Conservation (phyloP, 2,113 vertebrate genomes). For the Mormoops blainvillei region DNA sequence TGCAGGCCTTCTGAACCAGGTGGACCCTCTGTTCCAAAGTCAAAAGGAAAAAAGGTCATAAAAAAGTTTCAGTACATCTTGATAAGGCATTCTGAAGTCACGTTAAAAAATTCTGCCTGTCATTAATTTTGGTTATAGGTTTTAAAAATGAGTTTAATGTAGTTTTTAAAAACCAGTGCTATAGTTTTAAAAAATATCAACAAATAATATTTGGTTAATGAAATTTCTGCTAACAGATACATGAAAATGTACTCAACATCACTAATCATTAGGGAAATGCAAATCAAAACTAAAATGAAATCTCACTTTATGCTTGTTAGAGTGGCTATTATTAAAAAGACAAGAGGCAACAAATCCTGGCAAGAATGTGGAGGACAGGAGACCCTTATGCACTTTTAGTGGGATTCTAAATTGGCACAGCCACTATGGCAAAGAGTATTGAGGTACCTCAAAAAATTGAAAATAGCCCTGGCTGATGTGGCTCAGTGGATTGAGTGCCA, state of each 20-base stretch:
- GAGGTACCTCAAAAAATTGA: neutral
- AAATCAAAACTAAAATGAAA: neutral
- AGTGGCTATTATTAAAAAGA: neutral
- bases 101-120: neutral
- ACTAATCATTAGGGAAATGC: neutral
- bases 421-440: neutral
- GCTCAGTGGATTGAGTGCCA: too few species aligned
- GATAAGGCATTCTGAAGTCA: neutral
- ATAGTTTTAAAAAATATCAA: neutral
- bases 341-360: neutral
- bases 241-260: neutral
- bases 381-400: neutral
- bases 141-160: neutral
- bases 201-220: neutral
- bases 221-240: neutral
- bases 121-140: neutral
- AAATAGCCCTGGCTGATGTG: too few species aligned
- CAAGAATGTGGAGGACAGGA: neutral
- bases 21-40: neutral
- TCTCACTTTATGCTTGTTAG: neutral
- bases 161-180: neutral
- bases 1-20: neutral
- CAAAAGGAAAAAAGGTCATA: neutral
- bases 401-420: neutral
- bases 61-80: neutral